A percentile compares a stretch with the other conserved stretches of the same genome.
phyloP scores from a whole-genome alignment of 35 echinoderm and acorn worm species.

The Apostichopus parvimensis region DNA sequence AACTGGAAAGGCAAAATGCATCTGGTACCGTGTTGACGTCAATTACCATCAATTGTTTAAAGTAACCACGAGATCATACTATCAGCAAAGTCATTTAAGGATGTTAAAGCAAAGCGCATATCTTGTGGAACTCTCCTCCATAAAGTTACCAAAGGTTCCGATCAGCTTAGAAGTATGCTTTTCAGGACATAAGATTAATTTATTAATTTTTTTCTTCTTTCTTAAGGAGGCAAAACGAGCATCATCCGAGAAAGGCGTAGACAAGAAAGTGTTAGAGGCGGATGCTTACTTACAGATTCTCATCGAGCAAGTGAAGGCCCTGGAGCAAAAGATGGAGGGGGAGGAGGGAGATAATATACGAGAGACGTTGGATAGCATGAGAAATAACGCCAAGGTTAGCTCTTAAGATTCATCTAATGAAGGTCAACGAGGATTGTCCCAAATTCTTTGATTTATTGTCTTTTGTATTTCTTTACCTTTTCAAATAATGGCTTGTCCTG shows the following conservation, averaged over 20 bases:
- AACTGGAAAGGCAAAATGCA: no score
- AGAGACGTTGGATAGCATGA: conserved; percentile 61
- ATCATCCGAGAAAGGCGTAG: conserved; percentile 66
- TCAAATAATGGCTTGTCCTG: neutral
- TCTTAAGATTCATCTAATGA: neutral
- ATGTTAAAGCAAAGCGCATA: no score
- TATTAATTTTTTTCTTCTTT: neutral
- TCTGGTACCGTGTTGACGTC: no score
- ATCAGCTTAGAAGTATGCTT: no score
- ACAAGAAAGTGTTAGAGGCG: conserved; percentile 83
- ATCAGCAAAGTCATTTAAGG: no score
- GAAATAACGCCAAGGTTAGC: conserved; percentile 79
- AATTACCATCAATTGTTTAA: neutral
- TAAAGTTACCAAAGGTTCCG: no score
- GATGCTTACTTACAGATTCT: conserved; percentile 98
- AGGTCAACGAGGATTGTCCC: no score
- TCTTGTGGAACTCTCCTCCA: no score
- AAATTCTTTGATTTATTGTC: no score
- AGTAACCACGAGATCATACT: neutral
- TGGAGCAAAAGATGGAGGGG: conserved; percentile 61
- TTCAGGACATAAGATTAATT: no score
- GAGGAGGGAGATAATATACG: conserved; percentile 64
- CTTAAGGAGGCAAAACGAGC: conserved; percentile 32
- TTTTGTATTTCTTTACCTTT: neutral
- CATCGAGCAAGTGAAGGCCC: conserved; percentile 68